Percentiles rank a stretch among this genome's conserved stretches.
These are phyloP conservation scores for Trichogramma dendrolimi DNA, from an alignment of 2,888 invertebrate genomes.

Conservation along the genomic window DNA sequence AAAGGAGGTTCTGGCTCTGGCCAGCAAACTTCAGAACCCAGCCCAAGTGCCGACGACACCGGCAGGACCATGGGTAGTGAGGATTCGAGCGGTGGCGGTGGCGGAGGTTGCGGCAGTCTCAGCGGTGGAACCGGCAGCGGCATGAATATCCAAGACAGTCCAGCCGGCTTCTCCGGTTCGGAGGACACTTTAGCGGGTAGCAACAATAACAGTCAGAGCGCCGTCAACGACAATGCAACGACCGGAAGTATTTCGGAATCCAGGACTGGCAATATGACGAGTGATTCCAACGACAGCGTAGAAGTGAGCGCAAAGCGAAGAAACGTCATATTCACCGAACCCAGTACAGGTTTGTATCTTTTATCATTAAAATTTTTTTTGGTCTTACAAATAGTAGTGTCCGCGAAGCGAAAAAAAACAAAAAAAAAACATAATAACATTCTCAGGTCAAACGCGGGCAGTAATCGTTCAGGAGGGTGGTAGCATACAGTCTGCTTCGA, in stretches of 20 bases:
- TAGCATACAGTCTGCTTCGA: conserved; percentile 36
- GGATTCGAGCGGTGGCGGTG: conserved; percentile 68
- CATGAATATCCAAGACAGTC: conserved; percentile 49
- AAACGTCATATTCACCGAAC: conserved; percentile 47
- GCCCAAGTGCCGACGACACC: conserved; percentile 64
- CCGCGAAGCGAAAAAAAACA: background rate
- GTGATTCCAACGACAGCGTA: conserved; percentile 46
- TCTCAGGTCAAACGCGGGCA: conserved; percentile 41
- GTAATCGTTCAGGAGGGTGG: conserved; percentile 49
- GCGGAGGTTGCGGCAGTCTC: conserved; percentile 42
- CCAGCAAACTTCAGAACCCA: conserved; percentile 55
- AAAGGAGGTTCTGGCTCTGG: conserved; percentile 48
- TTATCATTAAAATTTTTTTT: background rate
- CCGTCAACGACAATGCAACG: conserved; percentile 35
- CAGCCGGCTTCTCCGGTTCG: conserved; percentile 47
- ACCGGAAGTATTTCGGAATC: conserved; percentile 33
- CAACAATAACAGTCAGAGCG: conserved; percentile 24
- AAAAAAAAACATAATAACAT: background rate
- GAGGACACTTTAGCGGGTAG: conserved; percentile 36
- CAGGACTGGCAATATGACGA: conserved; percentile 39
- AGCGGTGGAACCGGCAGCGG: conserved; percentile 5
- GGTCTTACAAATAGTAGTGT: no score
- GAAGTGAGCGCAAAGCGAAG: conserved; percentile 42
- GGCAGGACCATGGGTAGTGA: conserved; percentile 70
- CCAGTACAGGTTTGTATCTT: conserved; percentile 34